Conservation (phyloP, 2,888 invertebrate genomes). For the Alentia gelatinosa region DNA sequence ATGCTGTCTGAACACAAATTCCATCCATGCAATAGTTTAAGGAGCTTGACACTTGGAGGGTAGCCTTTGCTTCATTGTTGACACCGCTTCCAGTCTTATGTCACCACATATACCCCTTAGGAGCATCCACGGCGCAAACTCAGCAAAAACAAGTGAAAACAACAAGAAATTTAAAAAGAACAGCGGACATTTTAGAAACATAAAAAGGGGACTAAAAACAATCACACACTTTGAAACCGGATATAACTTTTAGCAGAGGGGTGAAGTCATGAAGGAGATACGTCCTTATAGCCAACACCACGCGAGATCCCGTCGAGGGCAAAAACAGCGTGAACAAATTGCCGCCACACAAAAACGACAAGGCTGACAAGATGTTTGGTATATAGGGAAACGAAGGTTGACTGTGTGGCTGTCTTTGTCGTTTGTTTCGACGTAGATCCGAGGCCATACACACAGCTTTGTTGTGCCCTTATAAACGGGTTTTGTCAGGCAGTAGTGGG, state of each 20-base stretch:
- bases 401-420: background rate
- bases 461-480: background rate
- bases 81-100: background rate
- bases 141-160: background rate
- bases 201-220: background rate
- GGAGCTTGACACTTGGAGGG: background rate
- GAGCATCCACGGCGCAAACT: background rate
- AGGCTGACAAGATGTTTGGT: background rate
- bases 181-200: too few species aligned
- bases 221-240: background rate
- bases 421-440: background rate
- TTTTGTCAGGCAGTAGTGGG: background rate
- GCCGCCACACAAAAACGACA: background rate
- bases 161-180: background rate
- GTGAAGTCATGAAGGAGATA: background rate
- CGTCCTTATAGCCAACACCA: background rate
- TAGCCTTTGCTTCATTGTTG: background rate
- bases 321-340: constrained; percentile 1
- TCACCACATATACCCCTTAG: background rate
- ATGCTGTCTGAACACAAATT: background rate
- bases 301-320: background rate
- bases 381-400: background rate
- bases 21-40: background rate
- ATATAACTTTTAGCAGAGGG: constrained; percentile 5
- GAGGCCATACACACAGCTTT: background rate